Conservation (phyloP, 2,888 invertebrate genomes). For the Xestia ashworthii region DNA sequence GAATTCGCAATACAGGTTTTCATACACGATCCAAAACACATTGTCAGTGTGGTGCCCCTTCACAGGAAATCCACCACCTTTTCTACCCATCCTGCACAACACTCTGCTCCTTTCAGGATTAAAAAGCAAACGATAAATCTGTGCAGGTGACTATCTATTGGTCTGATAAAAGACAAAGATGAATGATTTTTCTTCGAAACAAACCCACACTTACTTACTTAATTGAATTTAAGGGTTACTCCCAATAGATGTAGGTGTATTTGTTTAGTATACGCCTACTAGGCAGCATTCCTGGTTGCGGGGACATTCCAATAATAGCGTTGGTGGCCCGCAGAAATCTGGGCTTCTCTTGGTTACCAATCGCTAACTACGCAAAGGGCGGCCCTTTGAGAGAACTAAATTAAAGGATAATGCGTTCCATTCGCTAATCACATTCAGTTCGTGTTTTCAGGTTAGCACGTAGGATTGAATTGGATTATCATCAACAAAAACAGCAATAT, state of each 20-base stretch:
- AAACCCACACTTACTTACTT: neutral
- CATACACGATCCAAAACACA: neutral
- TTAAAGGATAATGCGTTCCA: constrained; percentile 55
- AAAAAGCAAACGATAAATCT: neutral
- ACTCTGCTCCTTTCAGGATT: neutral
- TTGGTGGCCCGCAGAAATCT: constrained; percentile 75
- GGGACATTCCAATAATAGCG: constrained; percentile 76
- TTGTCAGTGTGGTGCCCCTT: neutral
- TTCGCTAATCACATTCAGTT: constrained; percentile 5
- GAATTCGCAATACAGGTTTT: neutral
- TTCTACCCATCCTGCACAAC: neutral
- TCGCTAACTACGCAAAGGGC: constrained; percentile 63
- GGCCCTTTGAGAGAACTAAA: constrained; percentile 56
- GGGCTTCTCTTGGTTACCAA: constrained; percentile 65
- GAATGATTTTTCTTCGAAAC: neutral
- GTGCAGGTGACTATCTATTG: neutral
- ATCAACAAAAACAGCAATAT: neutral
- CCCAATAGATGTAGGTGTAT: constrained; percentile 18
- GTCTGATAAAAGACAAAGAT: neutral
- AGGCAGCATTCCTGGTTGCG: constrained; percentile 54
- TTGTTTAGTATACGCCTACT: constrained; percentile 22
- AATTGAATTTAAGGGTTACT: constrained; percentile 2
- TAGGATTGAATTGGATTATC: neutral
- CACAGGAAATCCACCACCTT: neutral
- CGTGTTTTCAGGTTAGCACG: neutral